phyloP scores from a whole-genome alignment of 2,888 invertebrate genomes.

The Ethmia dodecea region DNA sequence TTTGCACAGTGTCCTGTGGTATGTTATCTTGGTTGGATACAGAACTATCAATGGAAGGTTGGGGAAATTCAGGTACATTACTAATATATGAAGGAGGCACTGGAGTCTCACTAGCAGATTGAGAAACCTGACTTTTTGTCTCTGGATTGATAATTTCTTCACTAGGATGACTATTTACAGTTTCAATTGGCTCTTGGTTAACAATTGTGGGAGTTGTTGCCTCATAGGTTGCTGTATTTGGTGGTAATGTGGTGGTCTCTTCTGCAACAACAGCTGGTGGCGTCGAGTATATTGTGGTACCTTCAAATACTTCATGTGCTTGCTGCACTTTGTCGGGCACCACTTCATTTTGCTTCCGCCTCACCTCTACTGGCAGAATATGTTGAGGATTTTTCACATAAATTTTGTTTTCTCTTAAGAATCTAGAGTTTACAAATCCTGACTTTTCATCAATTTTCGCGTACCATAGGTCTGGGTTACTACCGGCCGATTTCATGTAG shows the following conservation, averaged over 20 bases:
- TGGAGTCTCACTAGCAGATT: neutral
- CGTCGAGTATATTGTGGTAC: slow-evolving; percentile 78
- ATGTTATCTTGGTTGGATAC: too few relatives aligned
- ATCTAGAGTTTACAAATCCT: slow-evolving; percentile 80
- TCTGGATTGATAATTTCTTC: neutral
- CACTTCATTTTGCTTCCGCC: slow-evolving; percentile 17
- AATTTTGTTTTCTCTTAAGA: slow-evolving; percentile 79
- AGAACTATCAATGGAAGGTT: too few relatives aligned
- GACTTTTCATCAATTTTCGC: slow-evolving; percentile 81
- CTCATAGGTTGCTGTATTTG: slow-evolving; percentile 17
- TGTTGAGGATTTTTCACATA: slow-evolving; percentile 45
- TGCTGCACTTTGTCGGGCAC: slow-evolving; percentile 58
- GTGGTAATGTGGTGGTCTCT: slow-evolving; percentile 23
- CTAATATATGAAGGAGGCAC: neutral
- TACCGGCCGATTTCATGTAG: slow-evolving; percentile 84
- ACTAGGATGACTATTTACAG: neutral
- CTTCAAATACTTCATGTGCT: slow-evolving; percentile 79
- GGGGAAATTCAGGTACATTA: too few relatives aligned
- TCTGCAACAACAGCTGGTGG: slow-evolving; percentile 28
- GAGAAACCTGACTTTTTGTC: neutral
- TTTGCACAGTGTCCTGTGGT: too few relatives aligned
- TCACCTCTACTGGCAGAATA: slow-evolving; percentile 41
- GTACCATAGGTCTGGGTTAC: slow-evolving; percentile 80
- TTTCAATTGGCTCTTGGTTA: slow-evolving; percentile 1
- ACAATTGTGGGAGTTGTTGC: slow-evolving; percentile 1